Base-by-base conservation (phyloP, 2,797 vertebrate species). In the Diplodus puntazzo region DNA sequence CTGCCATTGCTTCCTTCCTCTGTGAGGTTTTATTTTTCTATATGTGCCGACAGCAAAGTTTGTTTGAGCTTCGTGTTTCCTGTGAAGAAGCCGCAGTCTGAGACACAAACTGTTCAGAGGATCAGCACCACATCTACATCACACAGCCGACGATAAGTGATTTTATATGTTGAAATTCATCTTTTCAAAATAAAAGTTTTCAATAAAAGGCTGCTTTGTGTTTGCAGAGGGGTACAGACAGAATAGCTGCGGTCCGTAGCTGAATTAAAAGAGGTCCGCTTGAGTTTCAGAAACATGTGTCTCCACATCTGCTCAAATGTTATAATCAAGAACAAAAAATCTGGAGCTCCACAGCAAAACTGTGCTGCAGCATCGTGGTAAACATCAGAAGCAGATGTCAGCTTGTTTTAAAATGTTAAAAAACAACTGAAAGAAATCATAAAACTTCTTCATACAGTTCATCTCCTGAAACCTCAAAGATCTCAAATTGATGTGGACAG, bases 141-240 rank as follows among this genome's bases (percentile, higher is more conserved):
- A 75, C 17, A n/a, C 60, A 65, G 27, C 52, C 5, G 0, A n/a
- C n/a, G 11, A 52, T 42, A 27, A 60, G 21, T 12, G 13, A 57
- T 90, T 92, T 93, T 89, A 84, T 87, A 92, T 77, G 71, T 70
- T 68, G 18, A 77, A 72, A 69, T 52, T 55, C 43, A 60, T 84
- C 81, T 79, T 87, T 93, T 90, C 72, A 70, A 55, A 93, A 93
- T 92, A 91, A 93, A 90, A 27, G 66, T 71, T 87, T 92, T 87
- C 68, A 77, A 20, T 23, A 23, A 77, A 71, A 55, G 42, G 11
- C 42, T 58, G 43, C 27, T 55, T 69, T 50, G 49, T 45, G 48
- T 66, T 57, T 73, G 30, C 64, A 42, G 43, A 30, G 20, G 2
- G 16, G 12, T 43, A 58, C 21, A 42, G 25, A 49, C 16, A 27